Conservation (phyloP, 1,140 invertebrate species). For the Camponotus floridanus region DNA sequence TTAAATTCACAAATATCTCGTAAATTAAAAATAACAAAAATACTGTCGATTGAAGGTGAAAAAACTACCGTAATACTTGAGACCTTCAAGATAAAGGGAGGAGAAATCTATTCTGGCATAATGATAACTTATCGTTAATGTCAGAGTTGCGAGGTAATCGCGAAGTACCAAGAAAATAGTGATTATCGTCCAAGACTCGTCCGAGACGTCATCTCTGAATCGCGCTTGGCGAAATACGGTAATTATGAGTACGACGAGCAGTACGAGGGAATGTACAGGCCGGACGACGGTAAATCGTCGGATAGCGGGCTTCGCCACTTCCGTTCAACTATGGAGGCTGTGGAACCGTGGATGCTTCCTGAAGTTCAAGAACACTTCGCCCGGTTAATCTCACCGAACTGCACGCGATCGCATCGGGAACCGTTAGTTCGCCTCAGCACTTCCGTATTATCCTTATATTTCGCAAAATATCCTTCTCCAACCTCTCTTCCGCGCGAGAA, state of each 20-base stretch:
- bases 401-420: conserved; percentile 57
- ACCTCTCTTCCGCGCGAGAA: background rate
- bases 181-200: conserved; percentile 72
- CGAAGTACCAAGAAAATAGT: conserved; percentile 72
- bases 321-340: conserved; percentile 3
- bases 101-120: conserved; percentile 26
- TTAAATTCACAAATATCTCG: conserved; percentile 5
- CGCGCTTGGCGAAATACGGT: conserved; percentile 81
- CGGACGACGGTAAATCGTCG: conserved; percentile 57
- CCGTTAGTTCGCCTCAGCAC: conserved; percentile 53
- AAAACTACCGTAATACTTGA: background rate
- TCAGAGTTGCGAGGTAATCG: conserved; percentile 80
- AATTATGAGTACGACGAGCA: conserved; percentile 82
- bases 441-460: conserved; percentile 25
- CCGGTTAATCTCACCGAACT: conserved; percentile 70
- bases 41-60: conserved; percentile 3
- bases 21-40: background rate
- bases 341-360: conserved; percentile 82
- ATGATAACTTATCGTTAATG: conserved; percentile 46
- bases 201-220: conserved; percentile 81
- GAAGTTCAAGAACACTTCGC: conserved; percentile 82
- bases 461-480: background rate
- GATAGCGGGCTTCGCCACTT: conserved; percentile 36
- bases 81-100: background rate
- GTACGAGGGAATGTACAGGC: conserved; percentile 77